Evolutionary conservation across 2,113 vertebrate species (phyloP), one percentile per base, ranked within the genome.

Genomic region (Argyrosomus japonicus): DNA sequence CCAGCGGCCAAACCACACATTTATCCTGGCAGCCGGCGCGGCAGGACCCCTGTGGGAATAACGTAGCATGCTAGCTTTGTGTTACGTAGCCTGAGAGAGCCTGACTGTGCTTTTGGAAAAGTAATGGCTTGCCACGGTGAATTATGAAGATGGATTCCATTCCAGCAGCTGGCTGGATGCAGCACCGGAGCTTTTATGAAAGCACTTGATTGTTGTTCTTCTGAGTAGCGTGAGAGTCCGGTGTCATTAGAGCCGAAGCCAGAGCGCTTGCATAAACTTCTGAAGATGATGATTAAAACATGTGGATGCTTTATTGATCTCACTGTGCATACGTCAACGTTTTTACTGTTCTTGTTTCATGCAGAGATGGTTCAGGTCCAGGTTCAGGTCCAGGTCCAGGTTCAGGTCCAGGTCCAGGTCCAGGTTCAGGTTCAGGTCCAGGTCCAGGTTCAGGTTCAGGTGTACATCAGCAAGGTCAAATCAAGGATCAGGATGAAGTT

Each of bases 1-100:
- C 36, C 85, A 11, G 68, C 8, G 6, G 73, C 85, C 85, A 84
- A 87, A 84, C 77, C 81, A 69, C 85, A 84, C 77, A 74, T 84
- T 77, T 77, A 27, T n/a, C 0, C 62, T 87, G 85, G 85, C 85
- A 70, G 81, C 2, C 60, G 0, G 58, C 1, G 51, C 54, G 13
- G 21, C 64, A 1, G 12, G 36, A 47, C 47, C 67, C 84, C 75
- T 27, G 1, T 60, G 67, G 79, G 73, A 80, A 60, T 85, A 48
- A 64, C 53, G 32, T 14, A 83, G 87, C 23, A 43, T 32, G 72
- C 68, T 75, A 19, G 58, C 73, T 81, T 23, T 70, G 68, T 36
- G 2, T 61, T 79, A 60, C 45, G 36, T 48, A 69, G 63, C 74
- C 19, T 21, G 53, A 76, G 82, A 61, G 68, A 73, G 63, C 13